A percentile compares a stretch with the other conserved stretches of the same genome.
phyloP scores from a whole-genome alignment of 2,888 invertebrate species.

The Acanthococcus lagerstroemiae region DNA sequence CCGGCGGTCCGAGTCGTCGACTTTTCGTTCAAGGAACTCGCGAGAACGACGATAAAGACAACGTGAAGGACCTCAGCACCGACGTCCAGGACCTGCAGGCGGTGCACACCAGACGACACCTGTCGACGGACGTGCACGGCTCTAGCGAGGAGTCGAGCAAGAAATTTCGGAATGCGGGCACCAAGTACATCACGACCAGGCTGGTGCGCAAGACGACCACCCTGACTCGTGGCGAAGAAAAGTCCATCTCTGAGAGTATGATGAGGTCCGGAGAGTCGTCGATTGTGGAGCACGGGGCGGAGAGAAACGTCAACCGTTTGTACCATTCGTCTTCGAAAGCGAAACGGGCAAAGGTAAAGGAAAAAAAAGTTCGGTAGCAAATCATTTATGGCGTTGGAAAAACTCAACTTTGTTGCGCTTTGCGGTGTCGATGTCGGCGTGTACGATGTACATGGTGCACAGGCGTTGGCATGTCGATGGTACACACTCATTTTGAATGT shows the following conservation, averaged over 20 bases:
- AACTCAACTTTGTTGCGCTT: neutral
- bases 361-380: neutral
- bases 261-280: conserved; percentile 49
- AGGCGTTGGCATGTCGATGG: too few relatives aligned
- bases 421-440: too few relatives aligned
- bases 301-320: conserved; percentile 48
- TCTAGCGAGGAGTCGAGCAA: conserved; percentile 36
- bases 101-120: conserved; percentile 68
- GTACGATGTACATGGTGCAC: neutral
- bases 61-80: conserved; percentile 42
- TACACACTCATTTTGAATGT: too few relatives aligned
- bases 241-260: conserved; percentile 59
- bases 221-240: conserved; percentile 73
- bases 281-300: conserved; percentile 38
- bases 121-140: conserved; percentile 75
- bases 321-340: conserved; percentile 50
- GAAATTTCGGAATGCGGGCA: conserved; percentile 44
- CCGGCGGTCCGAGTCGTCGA: conserved; percentile 41
- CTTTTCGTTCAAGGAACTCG: conserved; percentile 66
- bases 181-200: conserved; percentile 72
- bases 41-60: conserved; percentile 52
- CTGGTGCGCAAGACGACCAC: conserved; percentile 83
- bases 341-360: conserved; percentile 65
- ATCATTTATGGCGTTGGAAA: neutral
- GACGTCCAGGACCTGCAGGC: conserved; percentile 54